These are phyloP conservation scores for Pseudococcus viburni DNA, from an alignment of 2,888 invertebrate species.

Conservation along the genomic window DNA sequence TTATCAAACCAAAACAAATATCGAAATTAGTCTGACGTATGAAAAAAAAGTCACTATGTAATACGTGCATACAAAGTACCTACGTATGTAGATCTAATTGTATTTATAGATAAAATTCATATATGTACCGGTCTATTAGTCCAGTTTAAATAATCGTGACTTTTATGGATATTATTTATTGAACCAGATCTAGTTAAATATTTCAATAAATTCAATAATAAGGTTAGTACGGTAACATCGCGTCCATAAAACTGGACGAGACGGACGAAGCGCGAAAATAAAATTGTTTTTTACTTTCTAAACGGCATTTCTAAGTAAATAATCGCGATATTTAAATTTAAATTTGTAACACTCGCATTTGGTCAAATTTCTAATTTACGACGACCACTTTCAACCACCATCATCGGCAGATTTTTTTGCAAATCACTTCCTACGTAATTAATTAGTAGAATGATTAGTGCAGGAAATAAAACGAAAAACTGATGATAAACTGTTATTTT, in stretches of 20 bases:
- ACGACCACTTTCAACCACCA: not conserved
- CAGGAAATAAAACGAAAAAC: too few species aligned
- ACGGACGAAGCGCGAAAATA: not conserved
- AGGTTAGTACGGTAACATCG: slow-evolving; percentile 33
- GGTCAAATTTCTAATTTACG: not conserved
- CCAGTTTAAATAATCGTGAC: slow-evolving; percentile 27
- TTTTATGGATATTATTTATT: slow-evolving; percentile 52
- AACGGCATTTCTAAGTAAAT: not conserved
- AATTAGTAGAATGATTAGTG: not conserved
- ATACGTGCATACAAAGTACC: not conserved
- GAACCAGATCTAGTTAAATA: slow-evolving; percentile 49
- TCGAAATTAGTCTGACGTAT: not conserved
- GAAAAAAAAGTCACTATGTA: not conserved
- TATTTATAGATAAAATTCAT: not conserved
- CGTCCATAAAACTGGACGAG: slow-evolving; percentile 8
- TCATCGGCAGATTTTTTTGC: not conserved
- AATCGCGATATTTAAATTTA: not conserved
- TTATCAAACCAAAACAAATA: slow-evolving; percentile 71
- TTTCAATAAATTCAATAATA: slow-evolving; percentile 35
- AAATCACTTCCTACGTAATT: not conserved
- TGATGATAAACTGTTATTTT: too few species aligned
- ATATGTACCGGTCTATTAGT: slow-evolving; percentile 12
- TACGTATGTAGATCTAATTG: not conserved
- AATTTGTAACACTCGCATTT: not conserved
- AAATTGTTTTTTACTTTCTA: slow-evolving; percentile 41